phyloP scores from a whole-genome alignment of 2,113 vertebrate species.

The Ciconia stormi region DNA sequence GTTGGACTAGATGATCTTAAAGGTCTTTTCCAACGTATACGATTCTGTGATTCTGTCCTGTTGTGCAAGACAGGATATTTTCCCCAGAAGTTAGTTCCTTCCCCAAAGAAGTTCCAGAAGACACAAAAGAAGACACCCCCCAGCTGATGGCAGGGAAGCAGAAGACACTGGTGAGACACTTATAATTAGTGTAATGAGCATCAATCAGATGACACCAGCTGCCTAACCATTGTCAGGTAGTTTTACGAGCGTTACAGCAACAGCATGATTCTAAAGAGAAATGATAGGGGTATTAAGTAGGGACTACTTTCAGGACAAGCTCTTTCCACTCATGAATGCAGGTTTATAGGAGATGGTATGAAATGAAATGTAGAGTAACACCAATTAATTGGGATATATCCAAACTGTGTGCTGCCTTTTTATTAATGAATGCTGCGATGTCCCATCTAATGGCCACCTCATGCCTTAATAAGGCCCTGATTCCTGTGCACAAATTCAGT shows the following conservation, averaged over 20 bases:
- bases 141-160: not conserved
- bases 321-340: not conserved
- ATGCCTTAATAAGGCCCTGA: not conserved
- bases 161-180: not conserved
- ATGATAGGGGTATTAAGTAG: not conserved
- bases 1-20: no score
- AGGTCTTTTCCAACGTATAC: no score
- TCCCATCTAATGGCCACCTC: not conserved
- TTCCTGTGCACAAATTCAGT: not conserved
- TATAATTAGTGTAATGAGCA: slow-evolving; percentile 6
- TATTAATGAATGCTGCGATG: not conserved
- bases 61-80: slow-evolving; percentile 19
- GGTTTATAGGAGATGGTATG: not conserved
- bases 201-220: not conserved
- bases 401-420: not conserved
- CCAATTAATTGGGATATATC: not conserved
- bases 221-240: not conserved
- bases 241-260: slow-evolving; percentile 33
- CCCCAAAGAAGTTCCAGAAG: not conserved
- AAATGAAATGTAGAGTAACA: not conserved
- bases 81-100: not conserved
- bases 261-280: not conserved
- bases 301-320: not conserved
- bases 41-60: not conserved
- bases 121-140: not conserved